These are phyloP conservation scores for Vulpes lagopus DNA, from an alignment of 2,113 vertebrate genomes.

Conservation along the genomic window DNA sequence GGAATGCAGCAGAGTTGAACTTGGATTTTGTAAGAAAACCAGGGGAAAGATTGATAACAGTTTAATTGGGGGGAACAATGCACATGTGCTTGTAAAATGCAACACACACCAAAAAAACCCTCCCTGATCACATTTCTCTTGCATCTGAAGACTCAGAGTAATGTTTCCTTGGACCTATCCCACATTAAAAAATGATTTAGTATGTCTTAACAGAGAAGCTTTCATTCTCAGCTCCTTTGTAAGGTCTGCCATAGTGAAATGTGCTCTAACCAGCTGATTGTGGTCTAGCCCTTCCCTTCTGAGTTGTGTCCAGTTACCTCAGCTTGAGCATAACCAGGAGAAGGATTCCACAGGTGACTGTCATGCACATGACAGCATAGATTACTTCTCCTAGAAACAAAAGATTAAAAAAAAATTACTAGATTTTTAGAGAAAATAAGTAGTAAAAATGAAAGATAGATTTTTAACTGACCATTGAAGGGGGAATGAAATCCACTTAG, in stretches of 20 bases:
- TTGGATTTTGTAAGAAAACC: background rate
- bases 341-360: conserved; percentile 87
- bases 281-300: background rate
- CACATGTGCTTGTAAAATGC: background rate
- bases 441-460: background rate
- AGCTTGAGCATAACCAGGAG: conserved; percentile 87
- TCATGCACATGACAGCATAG: conserved; percentile 86
- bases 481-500: conserved; percentile 12
- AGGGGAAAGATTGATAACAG: background rate
- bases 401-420: conserved; percentile 60
- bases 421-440: conserved; percentile 40
- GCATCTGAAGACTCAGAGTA: background rate
- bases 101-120: background rate
- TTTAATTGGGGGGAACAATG: background rate
- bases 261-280: too few relatives aligned
- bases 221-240: background rate
- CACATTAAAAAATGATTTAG: background rate
- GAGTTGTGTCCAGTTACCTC: conserved; percentile 87
- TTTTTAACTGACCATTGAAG: conserved; percentile 66
- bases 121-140: background rate
- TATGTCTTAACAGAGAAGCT: background rate
- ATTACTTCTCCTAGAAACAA: conserved; percentile 88
- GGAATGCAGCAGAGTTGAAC: background rate
- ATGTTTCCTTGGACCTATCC: background rate
- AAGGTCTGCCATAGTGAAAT: background rate